phyloP scores from a whole-genome alignment of 2,888 invertebrate genomes.

The Notodonta dromedarius region DNA sequence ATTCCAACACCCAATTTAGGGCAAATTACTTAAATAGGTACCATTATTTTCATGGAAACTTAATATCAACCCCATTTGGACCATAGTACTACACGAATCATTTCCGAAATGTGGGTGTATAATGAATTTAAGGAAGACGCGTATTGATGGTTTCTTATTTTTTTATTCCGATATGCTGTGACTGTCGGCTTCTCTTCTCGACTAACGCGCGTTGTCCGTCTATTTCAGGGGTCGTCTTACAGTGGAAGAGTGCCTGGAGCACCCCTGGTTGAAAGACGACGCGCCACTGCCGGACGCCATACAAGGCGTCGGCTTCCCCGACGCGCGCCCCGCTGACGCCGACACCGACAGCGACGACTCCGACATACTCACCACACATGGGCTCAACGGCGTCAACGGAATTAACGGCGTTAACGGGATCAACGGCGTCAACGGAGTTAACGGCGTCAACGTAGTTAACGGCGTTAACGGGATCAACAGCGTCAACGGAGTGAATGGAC shows the following conservation, averaged over 20 bases:
- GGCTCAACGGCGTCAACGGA: conserved; percentile 19
- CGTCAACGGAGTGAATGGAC: conserved; percentile 41
- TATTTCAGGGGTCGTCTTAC: conserved; percentile 92
- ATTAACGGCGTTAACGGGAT: conserved; percentile 40
- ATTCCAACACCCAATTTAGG: too few relatives aligned
- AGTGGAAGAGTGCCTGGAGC: conserved; percentile 94
- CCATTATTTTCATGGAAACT: too few relatives aligned
- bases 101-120: too few relatives aligned
- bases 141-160: too few relatives aligned
- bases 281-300: conserved; percentile 80
- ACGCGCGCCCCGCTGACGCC: conserved; percentile 46
- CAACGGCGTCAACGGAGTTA: conserved; percentile 47
- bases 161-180: too few relatives aligned
- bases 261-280: conserved; percentile 93
- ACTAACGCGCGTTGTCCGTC: conserved; percentile 5
- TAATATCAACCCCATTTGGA: too few relatives aligned
- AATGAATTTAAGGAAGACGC: too few relatives aligned
- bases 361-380: conserved; percentile 26
- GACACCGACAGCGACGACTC: conserved; percentile 40
- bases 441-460: conserved; percentile 39
- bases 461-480: conserved; percentile 47
- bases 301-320: conserved; percentile 70
- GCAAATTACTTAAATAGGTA: too few relatives aligned
- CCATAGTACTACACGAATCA: too few relatives aligned
- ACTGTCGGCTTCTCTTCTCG: not conserved